Conservation (phyloP, 2,113 vertebrate genomes). For the Prochilodus magdalenae region DNA sequence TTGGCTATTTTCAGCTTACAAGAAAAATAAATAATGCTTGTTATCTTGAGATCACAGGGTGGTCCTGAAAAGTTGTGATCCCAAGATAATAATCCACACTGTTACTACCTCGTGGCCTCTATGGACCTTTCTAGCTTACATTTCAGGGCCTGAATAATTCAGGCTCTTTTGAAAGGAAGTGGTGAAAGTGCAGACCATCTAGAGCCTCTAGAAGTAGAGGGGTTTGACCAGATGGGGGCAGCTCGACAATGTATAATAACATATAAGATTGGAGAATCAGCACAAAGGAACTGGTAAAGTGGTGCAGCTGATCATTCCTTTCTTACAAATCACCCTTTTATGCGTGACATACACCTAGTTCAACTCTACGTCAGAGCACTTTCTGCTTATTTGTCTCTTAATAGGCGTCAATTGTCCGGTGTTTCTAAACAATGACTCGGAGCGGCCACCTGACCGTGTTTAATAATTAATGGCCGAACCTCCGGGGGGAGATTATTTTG, state of each 20-base stretch:
- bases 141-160: too few relatives aligned
- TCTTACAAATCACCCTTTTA: background rate
- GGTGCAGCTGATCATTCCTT: too few relatives aligned
- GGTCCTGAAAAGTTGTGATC: too few relatives aligned
- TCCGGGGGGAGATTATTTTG: background rate
- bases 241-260: slow-evolving; percentile 8
- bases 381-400: background rate
- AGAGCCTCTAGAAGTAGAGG: background rate
- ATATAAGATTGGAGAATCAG: background rate
- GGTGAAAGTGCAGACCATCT: background rate
- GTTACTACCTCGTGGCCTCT: too few relatives aligned
- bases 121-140: too few relatives aligned
- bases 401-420: background rate
- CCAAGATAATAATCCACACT: too few relatives aligned
- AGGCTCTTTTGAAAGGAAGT: too few relatives aligned
- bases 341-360: background rate
- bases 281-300: background rate
- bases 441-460: background rate
- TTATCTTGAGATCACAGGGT: too few relatives aligned
- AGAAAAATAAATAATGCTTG: too few relatives aligned
- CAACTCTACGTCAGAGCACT: background rate
- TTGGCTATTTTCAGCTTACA: too few relatives aligned
- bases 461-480: background rate
- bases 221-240: slow-evolving; percentile 25
- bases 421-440: background rate